A percentile compares a stretch with the other conserved stretches of the same genome.
Conservation (phyloP, 2,888 invertebrate genomes). For the Uropetala carovei region DNA sequence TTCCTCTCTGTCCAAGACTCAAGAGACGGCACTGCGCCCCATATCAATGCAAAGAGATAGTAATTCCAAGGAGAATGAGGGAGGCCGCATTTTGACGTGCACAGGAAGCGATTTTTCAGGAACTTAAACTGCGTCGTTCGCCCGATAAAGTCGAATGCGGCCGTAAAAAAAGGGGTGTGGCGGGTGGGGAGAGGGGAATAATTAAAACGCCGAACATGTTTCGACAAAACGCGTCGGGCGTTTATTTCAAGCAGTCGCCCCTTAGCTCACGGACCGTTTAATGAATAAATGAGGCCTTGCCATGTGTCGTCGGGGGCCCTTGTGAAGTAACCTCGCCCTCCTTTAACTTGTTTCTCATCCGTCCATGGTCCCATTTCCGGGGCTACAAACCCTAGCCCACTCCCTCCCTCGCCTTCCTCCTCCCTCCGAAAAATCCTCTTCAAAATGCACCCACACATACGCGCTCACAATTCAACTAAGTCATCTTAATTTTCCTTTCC, state of each 20-base stretch:
- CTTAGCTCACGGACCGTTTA: constrained; percentile 2
- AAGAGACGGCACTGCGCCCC: no score
- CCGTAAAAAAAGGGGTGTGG: no score
- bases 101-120: constrained; percentile 7
- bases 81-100: not conserved
- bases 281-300: not conserved
- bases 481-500: not conserved
- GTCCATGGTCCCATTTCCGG: not conserved
- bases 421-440: no score
- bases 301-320: not conserved
- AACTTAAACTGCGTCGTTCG: not conserved
- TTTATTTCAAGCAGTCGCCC: not conserved
- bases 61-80: no score
- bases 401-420: no score
- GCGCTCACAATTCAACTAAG: not conserved
- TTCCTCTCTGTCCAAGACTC: no score
- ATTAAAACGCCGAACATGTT: not conserved
- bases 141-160: not conserved
- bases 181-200: not conserved
- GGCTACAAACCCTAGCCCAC: not conserved
- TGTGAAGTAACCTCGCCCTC: not conserved
- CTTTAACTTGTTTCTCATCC: no score
- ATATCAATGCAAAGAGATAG: no score
- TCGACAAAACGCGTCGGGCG: not conserved
- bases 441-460: no score